Evolutionary conservation across 2,797 vertebrate species (phyloP).

Genomic region (Chaetodon trifasciatus): DNA sequence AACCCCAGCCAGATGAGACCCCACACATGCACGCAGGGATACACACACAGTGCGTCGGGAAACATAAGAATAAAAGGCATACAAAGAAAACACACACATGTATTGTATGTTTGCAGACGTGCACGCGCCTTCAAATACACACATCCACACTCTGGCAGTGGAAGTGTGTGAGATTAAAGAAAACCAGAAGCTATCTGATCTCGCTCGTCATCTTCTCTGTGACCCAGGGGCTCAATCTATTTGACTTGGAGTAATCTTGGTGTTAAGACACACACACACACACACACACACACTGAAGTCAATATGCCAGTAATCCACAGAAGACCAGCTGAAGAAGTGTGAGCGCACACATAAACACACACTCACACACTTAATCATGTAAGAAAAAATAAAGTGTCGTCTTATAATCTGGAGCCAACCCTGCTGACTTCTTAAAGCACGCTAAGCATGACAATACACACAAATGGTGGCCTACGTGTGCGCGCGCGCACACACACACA

Average conservation of each 20-base stretch:
- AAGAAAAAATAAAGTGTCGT: conserved; percentile 8
- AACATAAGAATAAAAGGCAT: background rate
- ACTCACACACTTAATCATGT: conserved; percentile 50
- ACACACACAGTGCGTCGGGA: background rate
- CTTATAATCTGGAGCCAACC: conserved; percentile 60
- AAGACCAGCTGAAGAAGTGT: conserved; percentile 59
- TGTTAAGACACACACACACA: conserved; percentile 55
- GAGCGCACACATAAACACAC: conserved; percentile 29
- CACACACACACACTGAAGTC: conserved; percentile 34
- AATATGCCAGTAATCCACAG: conserved; percentile 69
- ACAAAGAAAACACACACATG: background rate
- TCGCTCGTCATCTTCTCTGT: conserved; percentile 71
- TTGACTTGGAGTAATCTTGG: conserved; percentile 79
- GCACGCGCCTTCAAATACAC: conserved; percentile 19
- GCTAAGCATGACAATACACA: conserved; percentile 18
- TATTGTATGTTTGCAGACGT: background rate
- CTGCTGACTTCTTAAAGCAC: conserved; percentile 51
- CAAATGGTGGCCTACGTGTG: no score
- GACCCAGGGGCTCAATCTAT: conserved; percentile 73
- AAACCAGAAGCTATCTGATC: conserved; percentile 68
- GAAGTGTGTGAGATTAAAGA: conserved; percentile 70
- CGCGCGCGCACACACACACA: background rate
- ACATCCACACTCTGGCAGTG: conserved; percentile 21
- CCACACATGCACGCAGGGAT: conserved; percentile 51
- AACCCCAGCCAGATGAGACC: conserved; percentile 88